Percentiles rank a stretch among this genome's conserved stretches.
phyloP scores from a whole-genome alignment of 2,888 invertebrate species.

The Cremastobaeus sp. region DNA sequence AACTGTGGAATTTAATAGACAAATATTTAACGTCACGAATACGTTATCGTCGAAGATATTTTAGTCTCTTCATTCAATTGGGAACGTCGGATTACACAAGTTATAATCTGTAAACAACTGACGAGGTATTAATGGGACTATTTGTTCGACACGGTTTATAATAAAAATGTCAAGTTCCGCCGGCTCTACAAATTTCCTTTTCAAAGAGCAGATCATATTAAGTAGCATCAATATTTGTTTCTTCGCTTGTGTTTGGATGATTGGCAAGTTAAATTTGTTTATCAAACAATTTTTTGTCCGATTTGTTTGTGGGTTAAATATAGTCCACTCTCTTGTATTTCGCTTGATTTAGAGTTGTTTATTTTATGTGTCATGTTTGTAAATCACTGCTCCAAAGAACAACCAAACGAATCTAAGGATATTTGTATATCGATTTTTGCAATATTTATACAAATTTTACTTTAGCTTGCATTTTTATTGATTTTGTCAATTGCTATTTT shows the following conservation, averaged over 20 bases:
- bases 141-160: conserved; percentile 40
- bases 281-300: conserved; percentile 32
- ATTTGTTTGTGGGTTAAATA: conserved; percentile 36
- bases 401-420: too few relatives aligned
- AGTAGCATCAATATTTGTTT: conserved; percentile 51
- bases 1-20: conserved; percentile 39
- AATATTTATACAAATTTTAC: too few relatives aligned
- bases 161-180: conserved; percentile 32
- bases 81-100: conserved; percentile 20
- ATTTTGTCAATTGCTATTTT: too few relatives aligned
- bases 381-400: too few relatives aligned
- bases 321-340: too few relatives aligned
- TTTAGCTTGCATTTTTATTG: too few relatives aligned
- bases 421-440: too few relatives aligned
- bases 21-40: conserved; percentile 51
- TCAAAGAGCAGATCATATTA: conserved; percentile 31
- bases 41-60: conserved; percentile 45
- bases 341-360: too few relatives aligned
- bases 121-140: conserved; percentile 32
- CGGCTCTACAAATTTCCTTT: conserved; percentile 30
- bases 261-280: conserved; percentile 50
- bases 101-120: conserved; percentile 38
- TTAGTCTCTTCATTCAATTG: conserved; percentile 38
- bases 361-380: too few relatives aligned
- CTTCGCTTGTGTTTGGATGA: conserved; percentile 39